Evolutionary conservation across 2,888 invertebrate genomes (phyloP), one percentile per base, ranked within the genome.

Genomic region (Eristalis tenax): DNA sequence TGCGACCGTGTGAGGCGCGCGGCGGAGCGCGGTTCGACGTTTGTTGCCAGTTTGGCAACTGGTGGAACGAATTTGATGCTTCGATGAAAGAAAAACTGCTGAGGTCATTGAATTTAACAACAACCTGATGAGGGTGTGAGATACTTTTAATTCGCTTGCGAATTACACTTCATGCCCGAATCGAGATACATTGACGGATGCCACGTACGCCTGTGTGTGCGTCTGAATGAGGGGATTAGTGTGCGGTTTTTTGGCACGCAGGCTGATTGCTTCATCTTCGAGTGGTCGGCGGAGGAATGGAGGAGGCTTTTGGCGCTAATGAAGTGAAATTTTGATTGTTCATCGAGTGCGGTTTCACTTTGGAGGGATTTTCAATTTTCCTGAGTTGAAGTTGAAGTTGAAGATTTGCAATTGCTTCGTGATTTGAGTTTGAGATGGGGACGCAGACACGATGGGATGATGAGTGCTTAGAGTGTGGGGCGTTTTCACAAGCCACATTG

Each of bases 31-130:
- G 2, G 59, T n/a, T n/a, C n/a, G n/a, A n/a, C n/a, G n/a, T n/a
- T n/a, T n/a, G n/a, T n/a, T n/a, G n/a, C n/a, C 18, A 4, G 68
- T 77, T 69, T 68, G 77, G 35, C 77, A 77, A 69, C 68, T 23
- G 59, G 61, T 63, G 69, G n/a, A 69, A 69, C 69, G 68, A 68
- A 64, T 71, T 32, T 56, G 13, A 13, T 26, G 32, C 56, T 28
- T 22, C 38, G 26, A 38, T 40, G 61, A 57, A 32, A 22, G 22
- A 8, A 78, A 73, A 79, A 57, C 23, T 40, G 79, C 66, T 73
- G 71, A 79, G 79, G 43, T 79, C 79, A 79, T 73, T 79, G 71
- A 79, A 66, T 79, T 73, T 66, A 79, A 73, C 66, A 66, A 65
- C 43, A 40, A 70, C 18, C 40, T 23, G 64, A 35, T 43, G 73